Percentiles rank a stretch among this genome's conserved stretches.
Conservation (phyloP, 2,888 invertebrate genomes). For the Lochmaea capreae region DNA sequence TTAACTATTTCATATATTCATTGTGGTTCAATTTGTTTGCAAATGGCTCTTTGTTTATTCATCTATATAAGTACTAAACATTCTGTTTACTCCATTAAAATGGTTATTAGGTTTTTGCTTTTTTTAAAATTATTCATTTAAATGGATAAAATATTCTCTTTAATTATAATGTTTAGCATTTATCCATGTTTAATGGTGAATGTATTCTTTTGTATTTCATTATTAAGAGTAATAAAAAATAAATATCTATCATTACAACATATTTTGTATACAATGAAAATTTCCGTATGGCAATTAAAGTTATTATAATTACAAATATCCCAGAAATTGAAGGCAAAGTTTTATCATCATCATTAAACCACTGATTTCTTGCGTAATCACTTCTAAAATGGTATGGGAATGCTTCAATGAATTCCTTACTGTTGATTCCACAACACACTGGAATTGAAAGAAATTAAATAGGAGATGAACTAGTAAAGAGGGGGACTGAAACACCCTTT, state of each 20-base stretch:
- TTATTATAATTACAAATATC: too few relatives aligned
- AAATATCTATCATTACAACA: slow-evolving; percentile 17
- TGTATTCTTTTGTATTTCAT: slow-evolving; percentile 9
- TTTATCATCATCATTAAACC: too few relatives aligned
- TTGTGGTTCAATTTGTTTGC: slow-evolving; percentile 39
- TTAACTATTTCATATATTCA: slow-evolving; percentile 37
- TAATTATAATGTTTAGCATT: slow-evolving; percentile 31
- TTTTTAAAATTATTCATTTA: slow-evolving; percentile 35
- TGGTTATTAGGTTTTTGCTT: slow-evolving; percentile 32
- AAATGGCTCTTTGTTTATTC: slow-evolving; percentile 24
- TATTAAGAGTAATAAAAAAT: not conserved
- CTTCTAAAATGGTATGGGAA: too few relatives aligned
- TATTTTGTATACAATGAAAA: slow-evolving; percentile 46
- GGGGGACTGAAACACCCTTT: too few relatives aligned
- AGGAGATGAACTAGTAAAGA: too few relatives aligned
- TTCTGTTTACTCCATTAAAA: slow-evolving; percentile 37
- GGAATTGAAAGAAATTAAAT: too few relatives aligned
- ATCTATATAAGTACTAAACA: slow-evolving; percentile 26
- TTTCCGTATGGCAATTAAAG: not conserved
- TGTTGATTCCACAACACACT: too few relatives aligned
- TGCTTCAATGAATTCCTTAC: too few relatives aligned
- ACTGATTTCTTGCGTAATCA: too few relatives aligned
- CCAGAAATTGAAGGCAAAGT: too few relatives aligned
- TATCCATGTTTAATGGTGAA: not conserved
- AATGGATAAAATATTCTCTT: slow-evolving; percentile 22